Evolutionary conservation across 2,797 vertebrate species (phyloP).

Genomic region (Chromobotia macracanthus): DNA sequence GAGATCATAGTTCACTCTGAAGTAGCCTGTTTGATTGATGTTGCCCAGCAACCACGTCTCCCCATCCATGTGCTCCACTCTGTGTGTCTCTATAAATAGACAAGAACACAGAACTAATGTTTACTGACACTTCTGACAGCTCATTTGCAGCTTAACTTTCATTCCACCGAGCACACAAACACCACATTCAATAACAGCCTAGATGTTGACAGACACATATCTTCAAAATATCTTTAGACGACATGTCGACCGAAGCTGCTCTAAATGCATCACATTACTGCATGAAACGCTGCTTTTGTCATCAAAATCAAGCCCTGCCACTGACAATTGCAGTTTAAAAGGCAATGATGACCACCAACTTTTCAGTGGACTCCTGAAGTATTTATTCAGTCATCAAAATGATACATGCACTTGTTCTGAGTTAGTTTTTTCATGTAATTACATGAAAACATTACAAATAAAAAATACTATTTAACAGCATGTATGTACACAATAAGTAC

Average conservation of each 20-base stretch:
- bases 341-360: too few species aligned
- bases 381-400: too few species aligned
- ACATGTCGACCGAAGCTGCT: too few species aligned
- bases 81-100: slow-evolving; percentile 82
- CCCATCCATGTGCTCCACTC: slow-evolving; percentile 81
- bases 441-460: too few species aligned
- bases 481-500: too few species aligned
- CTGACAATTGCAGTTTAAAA: not conserved
- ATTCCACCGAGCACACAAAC: not conserved
- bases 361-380: too few species aligned
- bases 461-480: too few species aligned
- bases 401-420: too few species aligned
- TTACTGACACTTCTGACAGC: slow-evolving; percentile 22
- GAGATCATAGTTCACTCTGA: slow-evolving; percentile 96
- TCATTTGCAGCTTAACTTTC: slow-evolving; percentile 20
- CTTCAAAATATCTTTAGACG: too few species aligned
- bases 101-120: slow-evolving; percentile 2
- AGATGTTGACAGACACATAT: not conserved
- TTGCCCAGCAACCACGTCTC: slow-evolving; percentile 92
- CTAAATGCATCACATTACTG: too few species aligned
- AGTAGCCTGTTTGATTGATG: slow-evolving; percentile 97
- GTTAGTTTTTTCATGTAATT: too few species aligned
- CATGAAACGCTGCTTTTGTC: too few species aligned
- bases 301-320: not conserved
- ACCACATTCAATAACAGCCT: not conserved